phyloP scores from a whole-genome alignment of 2,888 invertebrate genomes.

The Zeuzera pyrina region DNA sequence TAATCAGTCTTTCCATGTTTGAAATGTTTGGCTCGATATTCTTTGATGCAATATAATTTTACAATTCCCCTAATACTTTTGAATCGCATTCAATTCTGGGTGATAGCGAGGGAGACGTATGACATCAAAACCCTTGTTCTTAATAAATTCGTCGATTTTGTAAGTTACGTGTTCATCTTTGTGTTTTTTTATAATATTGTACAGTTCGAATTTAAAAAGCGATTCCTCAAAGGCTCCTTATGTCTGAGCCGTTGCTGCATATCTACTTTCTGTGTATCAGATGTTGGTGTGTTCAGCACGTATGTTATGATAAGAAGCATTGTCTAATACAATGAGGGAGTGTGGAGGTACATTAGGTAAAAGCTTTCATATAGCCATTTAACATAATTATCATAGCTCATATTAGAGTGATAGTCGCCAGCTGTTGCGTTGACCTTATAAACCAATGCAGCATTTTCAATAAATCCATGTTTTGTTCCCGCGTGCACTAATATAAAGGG shows the following conservation, averaged over 20 bases:
- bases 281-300: background rate
- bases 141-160: constrained; percentile 13
- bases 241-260: constrained; percentile 1
- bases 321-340: constrained; percentile 16
- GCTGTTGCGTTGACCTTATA: constrained; percentile 15
- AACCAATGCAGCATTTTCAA: constrained; percentile 17
- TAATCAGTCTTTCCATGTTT: background rate
- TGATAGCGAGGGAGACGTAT: constrained; percentile 13
- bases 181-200: constrained; percentile 12
- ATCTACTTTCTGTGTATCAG: background rate
- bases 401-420: constrained; percentile 18
- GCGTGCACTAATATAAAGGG: constrained; percentile 20
- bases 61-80: constrained; percentile 16
- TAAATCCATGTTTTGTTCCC: constrained; percentile 17
- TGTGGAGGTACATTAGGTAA: constrained; percentile 17
- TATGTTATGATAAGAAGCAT: constrained; percentile 12
- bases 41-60: constrained; percentile 11
- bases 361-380: constrained; percentile 21
- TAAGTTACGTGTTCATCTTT: constrained; percentile 6
- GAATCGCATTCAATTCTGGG: constrained; percentile 14
- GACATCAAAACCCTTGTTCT: constrained; percentile 11
- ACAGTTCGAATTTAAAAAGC: constrained; percentile 6
- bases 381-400: constrained; percentile 17
- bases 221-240: background rate
- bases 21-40: constrained; percentile 11